These are phyloP conservation scores for Erynnis tages DNA, from an alignment of 2,888 invertebrate species.

Conservation along the genomic window DNA sequence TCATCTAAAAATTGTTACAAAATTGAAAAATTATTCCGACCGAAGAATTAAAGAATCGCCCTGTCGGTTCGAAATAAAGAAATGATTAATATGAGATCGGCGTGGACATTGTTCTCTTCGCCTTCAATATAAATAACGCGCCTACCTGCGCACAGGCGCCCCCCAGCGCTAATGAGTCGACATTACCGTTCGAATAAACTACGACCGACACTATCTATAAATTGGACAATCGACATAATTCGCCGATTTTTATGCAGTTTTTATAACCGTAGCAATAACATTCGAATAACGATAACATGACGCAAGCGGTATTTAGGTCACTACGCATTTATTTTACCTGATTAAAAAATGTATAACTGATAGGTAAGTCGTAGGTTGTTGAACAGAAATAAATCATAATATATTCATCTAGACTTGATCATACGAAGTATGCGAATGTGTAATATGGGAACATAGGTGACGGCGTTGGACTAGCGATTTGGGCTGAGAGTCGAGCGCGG, in stretches of 20 bases:
- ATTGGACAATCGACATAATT: conserved; percentile 33
- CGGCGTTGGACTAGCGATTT: conserved; percentile 57
- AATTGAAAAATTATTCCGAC: background rate
- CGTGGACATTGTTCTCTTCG: conserved; percentile 59
- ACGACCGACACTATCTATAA: conserved; percentile 31
- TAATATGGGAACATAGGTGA: conserved; percentile 45
- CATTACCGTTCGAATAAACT: conserved; percentile 39
- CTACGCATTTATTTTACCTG: too few species aligned
- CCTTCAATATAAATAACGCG: conserved; percentile 62
- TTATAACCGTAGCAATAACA: background rate
- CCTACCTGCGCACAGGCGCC: conserved; percentile 59
- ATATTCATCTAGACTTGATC: too few species aligned
- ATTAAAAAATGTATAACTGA: too few species aligned
- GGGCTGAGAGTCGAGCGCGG: conserved; percentile 61
- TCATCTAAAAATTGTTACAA: too few species aligned
- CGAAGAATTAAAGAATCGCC: conserved; percentile 42
- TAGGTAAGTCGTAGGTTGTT: too few species aligned
- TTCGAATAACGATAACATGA: too few species aligned
- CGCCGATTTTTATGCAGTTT: conserved; percentile 27
- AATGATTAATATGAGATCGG: conserved; percentile 66
- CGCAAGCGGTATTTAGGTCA: too few species aligned
- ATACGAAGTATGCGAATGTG: conserved; percentile 35
- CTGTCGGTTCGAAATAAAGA: conserved; percentile 53
- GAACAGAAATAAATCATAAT: too few species aligned
- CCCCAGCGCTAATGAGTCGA: conserved; percentile 65